Evolutionary conservation across 2,113 vertebrate genomes (phyloP), one percentile per base, ranked within the genome.

Genomic region (Callipepla squamata): DNA sequence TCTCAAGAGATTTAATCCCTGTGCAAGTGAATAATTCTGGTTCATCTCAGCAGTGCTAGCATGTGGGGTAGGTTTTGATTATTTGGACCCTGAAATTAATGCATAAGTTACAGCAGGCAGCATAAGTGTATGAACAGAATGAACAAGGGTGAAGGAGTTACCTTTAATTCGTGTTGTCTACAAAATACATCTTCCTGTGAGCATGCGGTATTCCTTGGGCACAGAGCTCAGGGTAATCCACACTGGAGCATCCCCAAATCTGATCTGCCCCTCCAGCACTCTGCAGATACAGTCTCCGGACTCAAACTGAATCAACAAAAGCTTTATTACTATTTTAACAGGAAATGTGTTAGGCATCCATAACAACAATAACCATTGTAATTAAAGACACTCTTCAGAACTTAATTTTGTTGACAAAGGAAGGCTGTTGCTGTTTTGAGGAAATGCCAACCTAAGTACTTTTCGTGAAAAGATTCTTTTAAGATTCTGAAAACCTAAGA

Each of bases 1-100:
- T 72, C 63, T 87, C 79, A 62, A 76, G 89, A 77, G 55, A 85
- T 77, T 82, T 83, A 61, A 42, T 93, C 55, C 85, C 78, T 92
- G 67, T 22, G 59, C 15, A 63, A 84, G 28, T 80, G 57, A 89
- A 28, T 69, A 74, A 90, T 73, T 83, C 81, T 59, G 63, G 13
- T 48, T 93, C n/a, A 40, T 53, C 63, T 88, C 73, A 79, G 44
- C 55, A 26, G 40, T 36, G 25, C 48, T 87, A 76, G 13, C 53
- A 55, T 62, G 30, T 53, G 67, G 21, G 25, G 77, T 85, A 85
- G 48, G 18, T 4, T 2, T 44, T 85, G 20, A 6, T 72, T 61
- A 13, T 78, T 53, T 74, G 70, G 78, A 44, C 45, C 42, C 55
- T 36, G 59, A 77, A 87, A 80, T 85, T 69, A 58, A 55, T 47